Percentiles rank a stretch among this genome's conserved stretches.
Evolutionary conservation across 2,888 invertebrate genomes (phyloP).

Genomic region (Tenthredo mesomela): DNA sequence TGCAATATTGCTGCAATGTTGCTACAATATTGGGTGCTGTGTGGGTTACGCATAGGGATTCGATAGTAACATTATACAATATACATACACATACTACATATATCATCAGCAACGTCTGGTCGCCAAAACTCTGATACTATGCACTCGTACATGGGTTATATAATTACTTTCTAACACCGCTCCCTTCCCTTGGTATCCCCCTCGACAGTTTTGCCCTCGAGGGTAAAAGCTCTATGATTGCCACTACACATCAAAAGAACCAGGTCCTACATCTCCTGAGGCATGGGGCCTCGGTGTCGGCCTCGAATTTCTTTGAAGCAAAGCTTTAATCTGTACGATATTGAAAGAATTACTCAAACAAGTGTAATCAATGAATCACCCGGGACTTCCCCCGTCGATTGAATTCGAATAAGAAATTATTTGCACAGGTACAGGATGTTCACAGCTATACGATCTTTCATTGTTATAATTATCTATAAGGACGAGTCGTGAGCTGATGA

Average conservation of each 20-base stretch:
- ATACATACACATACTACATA: no score
- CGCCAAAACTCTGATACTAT: neutral
- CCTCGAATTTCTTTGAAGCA: constrained; percentile 3
- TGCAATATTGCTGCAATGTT: no score
- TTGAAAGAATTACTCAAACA: constrained; percentile 31
- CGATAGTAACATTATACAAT: no score
- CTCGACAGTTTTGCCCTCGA: constrained; percentile 50
- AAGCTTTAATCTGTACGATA: constrained; percentile 13
- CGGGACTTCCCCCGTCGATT: neutral
- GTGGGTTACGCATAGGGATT: no score
- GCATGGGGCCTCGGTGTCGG: neutral
- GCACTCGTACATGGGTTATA: constrained; percentile 58
- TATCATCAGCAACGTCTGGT: neutral
- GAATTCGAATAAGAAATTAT: neutral
- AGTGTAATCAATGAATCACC: constrained; percentile 20
- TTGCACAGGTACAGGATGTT: neutral
- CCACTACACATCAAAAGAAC: constrained; percentile 59
- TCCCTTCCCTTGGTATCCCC: constrained; percentile 53
- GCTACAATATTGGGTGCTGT: no score
- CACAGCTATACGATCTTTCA: neutral
- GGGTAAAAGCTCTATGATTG: constrained; percentile 60
- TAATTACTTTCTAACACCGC: constrained; percentile 66
- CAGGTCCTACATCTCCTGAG: neutral
- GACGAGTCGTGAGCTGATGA: neutral
- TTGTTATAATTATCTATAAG: neutral